Conservation (phyloP, 1,140 invertebrate species). For the Meteorus sp. region DNA sequence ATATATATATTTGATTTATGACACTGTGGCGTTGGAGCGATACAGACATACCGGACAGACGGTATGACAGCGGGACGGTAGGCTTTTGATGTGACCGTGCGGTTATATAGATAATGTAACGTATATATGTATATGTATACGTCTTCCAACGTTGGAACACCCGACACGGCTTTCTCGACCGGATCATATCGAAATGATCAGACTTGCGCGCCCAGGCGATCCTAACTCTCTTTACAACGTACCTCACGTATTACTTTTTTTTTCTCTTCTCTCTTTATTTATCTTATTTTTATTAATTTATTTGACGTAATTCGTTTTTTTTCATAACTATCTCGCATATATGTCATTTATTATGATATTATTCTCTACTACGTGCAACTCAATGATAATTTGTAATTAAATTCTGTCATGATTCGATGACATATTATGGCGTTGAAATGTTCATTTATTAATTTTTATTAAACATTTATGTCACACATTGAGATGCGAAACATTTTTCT, state of each 20-base stretch:
- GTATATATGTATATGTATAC: constrained; percentile 1
- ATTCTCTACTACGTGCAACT: background rate
- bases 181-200: constrained; percentile 11
- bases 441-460: too few relatives aligned
- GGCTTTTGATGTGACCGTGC: constrained; percentile 36
- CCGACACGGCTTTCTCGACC: constrained; percentile 12
- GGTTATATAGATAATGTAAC: background rate
- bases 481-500: too few relatives aligned
- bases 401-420: background rate
- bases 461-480: too few relatives aligned
- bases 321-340: background rate
- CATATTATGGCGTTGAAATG: too few relatives aligned
- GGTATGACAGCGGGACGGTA: constrained; percentile 35
- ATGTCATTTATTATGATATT: constrained; percentile 8
- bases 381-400: constrained; percentile 1
- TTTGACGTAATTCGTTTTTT: too few relatives aligned
- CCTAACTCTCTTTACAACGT: background rate
- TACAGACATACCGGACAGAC: constrained; percentile 29
- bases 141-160: constrained; percentile 2
- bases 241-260: constrained; percentile 12
- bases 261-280: background rate
- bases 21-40: constrained; percentile 30
- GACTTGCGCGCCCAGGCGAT: background rate
- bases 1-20: constrained; percentile 42
- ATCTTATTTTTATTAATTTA: background rate